Evolutionary conservation across 2,888 invertebrate species (phyloP), one percentile per base, ranked within the genome.

Genomic region (Pollenia labialis): DNA sequence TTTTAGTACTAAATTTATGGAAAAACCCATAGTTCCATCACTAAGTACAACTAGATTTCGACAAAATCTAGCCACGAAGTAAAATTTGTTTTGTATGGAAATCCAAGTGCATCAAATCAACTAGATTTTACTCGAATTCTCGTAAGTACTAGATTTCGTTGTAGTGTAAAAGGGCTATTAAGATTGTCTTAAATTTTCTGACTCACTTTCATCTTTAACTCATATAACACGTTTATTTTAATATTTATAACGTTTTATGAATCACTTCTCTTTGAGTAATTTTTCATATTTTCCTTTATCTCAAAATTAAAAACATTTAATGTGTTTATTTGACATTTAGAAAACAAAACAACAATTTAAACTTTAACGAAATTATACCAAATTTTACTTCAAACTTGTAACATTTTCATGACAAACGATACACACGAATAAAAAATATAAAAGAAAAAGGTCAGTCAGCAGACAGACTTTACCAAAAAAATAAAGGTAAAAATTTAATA

Each of bases 281-380:
- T 62, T 52, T 60, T 16, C 10, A 44, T 62, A n/a, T 60, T 12
- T 71, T 50, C 11, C 40, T 44, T 18, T 48, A 62, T 12, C 14
- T 64, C 14, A 14, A 64, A 76, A 9, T 64, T 62, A 23, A 44
- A 50, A 62, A 44, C 18, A 54, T 58, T 44, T 64, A 7, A 12
- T 66, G 32, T 62, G 11, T 58, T 68, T 58, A 69, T 69, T 60
- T 60, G 69, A 60, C 79, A 79, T 50, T 69, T 52, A 52, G 12
- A 48, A n/a, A 66, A 68, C 46, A 10, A 8, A 44, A 1, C 44
- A 40, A 52, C 52, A 62, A 60, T 64, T 32, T 46, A 44, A 62
- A 64, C 40, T 54, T 74, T 40, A 74, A 18, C 40, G 18, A 58
- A 58, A 58, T 18, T 0, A 68, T 32, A 68, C n/a, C 16, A 40